Conservation (phyloP, 92 coral and sea anemone genomes). For the Parazoanthus darwini region DNA sequence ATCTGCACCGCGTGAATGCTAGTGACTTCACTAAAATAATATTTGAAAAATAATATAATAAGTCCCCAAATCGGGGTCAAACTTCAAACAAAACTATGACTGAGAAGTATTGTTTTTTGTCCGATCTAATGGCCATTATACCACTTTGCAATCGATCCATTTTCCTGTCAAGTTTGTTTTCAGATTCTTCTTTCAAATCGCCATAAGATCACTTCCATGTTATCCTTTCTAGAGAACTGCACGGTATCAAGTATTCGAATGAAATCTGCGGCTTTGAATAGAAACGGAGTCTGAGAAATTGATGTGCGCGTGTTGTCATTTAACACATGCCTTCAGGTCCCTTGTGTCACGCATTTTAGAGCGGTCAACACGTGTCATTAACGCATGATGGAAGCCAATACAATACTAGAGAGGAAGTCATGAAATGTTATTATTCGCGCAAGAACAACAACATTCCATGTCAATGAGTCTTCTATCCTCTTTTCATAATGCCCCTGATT, state of each 20-base stretch:
- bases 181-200: neutral
- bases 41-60: neutral
- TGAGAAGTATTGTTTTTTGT: neutral
- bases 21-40: neutral
- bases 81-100: neutral
- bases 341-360: constrained; percentile 25
- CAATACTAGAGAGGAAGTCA: constrained; percentile 39
- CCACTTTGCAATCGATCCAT: neutral
- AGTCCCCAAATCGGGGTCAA: neutral
- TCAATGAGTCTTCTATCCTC: constrained; percentile 5
- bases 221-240: too few relatives aligned
- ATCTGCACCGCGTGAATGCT: neutral
- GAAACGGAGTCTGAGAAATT: neutral
- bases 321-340: neutral
- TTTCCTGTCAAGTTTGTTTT: neutral
- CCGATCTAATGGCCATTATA: neutral
- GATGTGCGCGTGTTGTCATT: neutral
- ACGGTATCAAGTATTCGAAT: too few relatives aligned
- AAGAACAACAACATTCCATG: constrained; percentile 35
- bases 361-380: constrained; percentile 32
- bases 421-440: constrained; percentile 32
- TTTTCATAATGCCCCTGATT: constrained; percentile 4
- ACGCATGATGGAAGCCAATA: neutral
- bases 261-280: too few relatives aligned
- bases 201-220: neutral